Evolutionary conservation across 2,113 vertebrate genomes (phyloP).

Genomic region (Plectropomus leopardus): DNA sequence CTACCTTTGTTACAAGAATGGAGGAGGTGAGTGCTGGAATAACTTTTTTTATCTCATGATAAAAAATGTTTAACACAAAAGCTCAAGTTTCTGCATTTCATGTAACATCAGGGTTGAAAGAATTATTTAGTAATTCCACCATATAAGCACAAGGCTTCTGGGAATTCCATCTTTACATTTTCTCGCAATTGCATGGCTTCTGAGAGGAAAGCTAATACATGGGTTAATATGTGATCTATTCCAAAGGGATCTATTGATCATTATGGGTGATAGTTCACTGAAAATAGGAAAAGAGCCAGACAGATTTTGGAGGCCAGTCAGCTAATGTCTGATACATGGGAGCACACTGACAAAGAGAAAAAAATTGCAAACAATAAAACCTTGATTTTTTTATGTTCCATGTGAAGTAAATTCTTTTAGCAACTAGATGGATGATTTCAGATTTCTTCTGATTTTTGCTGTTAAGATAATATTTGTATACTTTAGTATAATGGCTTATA

Average conservation of each 20-base stretch:
- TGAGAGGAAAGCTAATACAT: background rate
- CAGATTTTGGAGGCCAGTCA: background rate
- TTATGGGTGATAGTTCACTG: constrained; percentile 2
- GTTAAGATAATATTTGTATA: background rate
- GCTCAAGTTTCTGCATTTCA: background rate
- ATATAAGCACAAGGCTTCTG: background rate
- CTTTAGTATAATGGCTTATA: background rate
- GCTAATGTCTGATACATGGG: background rate
- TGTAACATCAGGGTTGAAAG: too few species aligned
- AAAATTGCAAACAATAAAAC: background rate
- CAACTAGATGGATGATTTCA: background rate
- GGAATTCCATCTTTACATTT: background rate
- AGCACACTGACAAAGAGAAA: background rate
- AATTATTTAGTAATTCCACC: background rate
- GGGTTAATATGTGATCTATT: constrained; percentile 28
- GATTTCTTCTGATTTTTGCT: too few species aligned
- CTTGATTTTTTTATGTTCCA: background rate
- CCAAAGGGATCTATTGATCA: background rate
- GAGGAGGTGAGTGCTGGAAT: constrained; percentile 90
- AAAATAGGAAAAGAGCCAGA: background rate
- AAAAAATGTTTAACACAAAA: background rate
- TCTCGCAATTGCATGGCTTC: background rate
- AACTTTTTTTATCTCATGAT: too few species aligned
- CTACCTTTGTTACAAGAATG: constrained; percentile 98
- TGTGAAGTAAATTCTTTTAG: background rate